Percentiles rank a stretch among this genome's conserved stretches.
Evolutionary conservation across 2,888 invertebrate species (phyloP).

Genomic region (Aplocera efformata): DNA sequence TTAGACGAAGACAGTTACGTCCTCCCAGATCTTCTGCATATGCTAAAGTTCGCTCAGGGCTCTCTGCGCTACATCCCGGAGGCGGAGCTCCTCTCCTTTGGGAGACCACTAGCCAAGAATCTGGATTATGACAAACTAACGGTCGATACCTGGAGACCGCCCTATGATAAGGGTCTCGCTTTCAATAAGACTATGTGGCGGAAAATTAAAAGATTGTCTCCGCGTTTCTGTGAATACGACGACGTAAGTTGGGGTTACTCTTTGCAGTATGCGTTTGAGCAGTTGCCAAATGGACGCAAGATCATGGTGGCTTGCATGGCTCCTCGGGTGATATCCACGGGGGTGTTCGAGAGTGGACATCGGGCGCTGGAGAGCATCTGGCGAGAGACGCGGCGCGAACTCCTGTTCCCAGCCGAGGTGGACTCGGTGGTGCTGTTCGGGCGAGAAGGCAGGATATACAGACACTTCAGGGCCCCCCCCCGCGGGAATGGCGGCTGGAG

Average conservation of each 20-base stretch:
- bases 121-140: conserved; percentile 35
- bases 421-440: conserved; percentile 35
- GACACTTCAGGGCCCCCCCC: conserved; percentile 20
- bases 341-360: conserved; percentile 24
- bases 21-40: conserved; percentile 44
- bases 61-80: conserved; percentile 32
- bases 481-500: conserved; percentile 46
- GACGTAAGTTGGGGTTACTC: conserved; percentile 55
- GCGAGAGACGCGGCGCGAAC: conserved; percentile 8
- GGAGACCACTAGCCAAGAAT: conserved; percentile 27
- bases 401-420: conserved; percentile 37
- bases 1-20: conserved; percentile 46
- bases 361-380: conserved; percentile 17
- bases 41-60: conserved; percentile 34
- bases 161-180: conserved; percentile 42
- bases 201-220: conserved; percentile 29
- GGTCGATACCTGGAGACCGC: conserved; percentile 47
- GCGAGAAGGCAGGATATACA: conserved; percentile 28
- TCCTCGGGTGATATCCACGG: conserved; percentile 40
- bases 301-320: conserved; percentile 37
- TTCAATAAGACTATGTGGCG: conserved; percentile 47
- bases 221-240: conserved; percentile 42
- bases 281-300: conserved; percentile 28
- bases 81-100: conserved; percentile 42
- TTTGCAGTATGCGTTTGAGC: conserved; percentile 35